These are phyloP conservation scores for Sterrhoptilus dennistouni DNA, from an alignment of 2,113 vertebrate species.

Conservation along the genomic window DNA sequence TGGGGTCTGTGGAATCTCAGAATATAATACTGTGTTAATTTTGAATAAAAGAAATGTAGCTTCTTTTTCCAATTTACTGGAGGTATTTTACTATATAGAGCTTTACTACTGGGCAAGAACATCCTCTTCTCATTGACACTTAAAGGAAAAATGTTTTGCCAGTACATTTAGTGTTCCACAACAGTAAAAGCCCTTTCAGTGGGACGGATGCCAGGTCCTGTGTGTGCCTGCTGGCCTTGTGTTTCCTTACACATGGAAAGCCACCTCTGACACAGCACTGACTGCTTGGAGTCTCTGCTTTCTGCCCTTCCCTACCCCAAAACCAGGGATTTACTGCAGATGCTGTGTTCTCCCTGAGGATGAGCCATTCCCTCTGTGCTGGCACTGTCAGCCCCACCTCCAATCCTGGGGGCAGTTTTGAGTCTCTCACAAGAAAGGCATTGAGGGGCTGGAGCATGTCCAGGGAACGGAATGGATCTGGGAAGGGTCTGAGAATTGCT, in stretches of 20 bases:
- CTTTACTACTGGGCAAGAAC: background rate
- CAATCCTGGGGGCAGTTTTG: background rate
- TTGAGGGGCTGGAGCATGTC: fast-evolving
- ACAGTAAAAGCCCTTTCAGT: background rate
- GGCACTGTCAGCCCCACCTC: background rate
- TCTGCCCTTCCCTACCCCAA: background rate
- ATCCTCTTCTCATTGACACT: background rate
- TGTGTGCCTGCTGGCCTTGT: background rate
- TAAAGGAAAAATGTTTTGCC: background rate
- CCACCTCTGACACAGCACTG: background rate
- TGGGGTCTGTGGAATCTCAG: background rate
- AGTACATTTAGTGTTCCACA: background rate
- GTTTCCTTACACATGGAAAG: background rate
- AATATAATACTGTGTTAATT: background rate
- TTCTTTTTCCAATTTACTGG: background rate
- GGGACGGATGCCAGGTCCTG: background rate
- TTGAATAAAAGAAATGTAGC: background rate
- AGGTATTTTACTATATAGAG: background rate
- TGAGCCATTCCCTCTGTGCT: background rate
- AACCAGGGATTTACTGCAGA: background rate
- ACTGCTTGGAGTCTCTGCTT: background rate
- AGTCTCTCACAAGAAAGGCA: background rate
- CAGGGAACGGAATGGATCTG: background rate
- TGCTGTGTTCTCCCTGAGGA: background rate
- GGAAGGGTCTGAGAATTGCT: background rate